Conservation (phyloP, 2,888 invertebrate genomes). For the Endotricha flammealis region DNA sequence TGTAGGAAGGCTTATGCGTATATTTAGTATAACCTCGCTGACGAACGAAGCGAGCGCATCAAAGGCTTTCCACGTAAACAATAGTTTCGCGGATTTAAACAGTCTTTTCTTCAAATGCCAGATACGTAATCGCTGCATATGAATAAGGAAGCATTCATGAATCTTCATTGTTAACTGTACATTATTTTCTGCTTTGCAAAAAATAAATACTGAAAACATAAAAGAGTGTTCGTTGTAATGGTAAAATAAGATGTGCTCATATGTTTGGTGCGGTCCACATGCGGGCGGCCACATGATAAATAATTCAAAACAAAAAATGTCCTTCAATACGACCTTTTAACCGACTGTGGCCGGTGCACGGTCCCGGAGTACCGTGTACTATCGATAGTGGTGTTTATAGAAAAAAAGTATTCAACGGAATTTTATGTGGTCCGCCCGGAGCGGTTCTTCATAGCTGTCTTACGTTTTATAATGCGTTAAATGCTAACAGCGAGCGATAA, state of each 20-base stretch:
- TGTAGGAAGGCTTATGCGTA: conserved; percentile 36
- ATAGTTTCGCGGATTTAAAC: conserved; percentile 30
- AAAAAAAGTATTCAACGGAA: conserved; percentile 72
- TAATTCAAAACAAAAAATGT: conserved; percentile 58
- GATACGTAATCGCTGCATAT: neutral
- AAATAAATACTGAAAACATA: neutral
- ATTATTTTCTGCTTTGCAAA: conserved; percentile 1
- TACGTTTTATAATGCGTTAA: conserved; percentile 67
- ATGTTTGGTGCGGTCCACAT: conserved; percentile 28
- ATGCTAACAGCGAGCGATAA: conserved; percentile 75
- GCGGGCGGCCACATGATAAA: conserved; percentile 38
- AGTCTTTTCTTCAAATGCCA: conserved; percentile 29
- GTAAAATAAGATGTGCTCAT: neutral
- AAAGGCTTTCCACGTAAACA: conserved; percentile 31
- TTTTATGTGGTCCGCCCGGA: conserved; percentile 60
- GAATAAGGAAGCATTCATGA: conserved; percentile 14
- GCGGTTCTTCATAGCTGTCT: conserved; percentile 71
- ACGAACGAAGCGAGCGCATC: conserved; percentile 31
- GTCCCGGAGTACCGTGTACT: conserved; percentile 53
- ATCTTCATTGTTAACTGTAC: conserved; percentile 21
- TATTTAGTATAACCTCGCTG: conserved; percentile 27
- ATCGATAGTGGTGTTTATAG: conserved; percentile 59
- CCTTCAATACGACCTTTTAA: conserved; percentile 67
- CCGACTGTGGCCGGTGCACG: conserved; percentile 39
- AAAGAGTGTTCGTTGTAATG: too few relatives aligned